These are phyloP conservation scores for Oncorhynchus kisutch DNA, from an alignment of 2,113 vertebrate species.

Conservation along the genomic window DNA sequence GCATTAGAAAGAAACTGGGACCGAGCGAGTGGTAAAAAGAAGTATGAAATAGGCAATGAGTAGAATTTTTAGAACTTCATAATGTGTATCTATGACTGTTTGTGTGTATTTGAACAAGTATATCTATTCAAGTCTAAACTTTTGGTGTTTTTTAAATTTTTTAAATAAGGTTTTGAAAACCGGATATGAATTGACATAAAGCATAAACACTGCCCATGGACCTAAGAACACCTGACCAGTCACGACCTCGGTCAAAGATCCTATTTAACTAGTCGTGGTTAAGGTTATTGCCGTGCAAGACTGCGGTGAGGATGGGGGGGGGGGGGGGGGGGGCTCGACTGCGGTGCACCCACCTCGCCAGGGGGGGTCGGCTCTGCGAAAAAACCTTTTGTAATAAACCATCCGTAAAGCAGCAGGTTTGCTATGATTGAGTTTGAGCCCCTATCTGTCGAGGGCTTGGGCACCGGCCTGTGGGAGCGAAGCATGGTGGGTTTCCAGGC, in stretches of 20 bases:
- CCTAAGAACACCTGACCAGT: slow-evolving; percentile 7
- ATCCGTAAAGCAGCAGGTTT: slow-evolving; percentile 79
- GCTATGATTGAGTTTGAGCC: slow-evolving; percentile 81
- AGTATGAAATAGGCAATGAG: slow-evolving; percentile 52
- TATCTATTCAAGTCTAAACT: slow-evolving; percentile 57
- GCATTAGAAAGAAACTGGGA: slow-evolving; percentile 26
- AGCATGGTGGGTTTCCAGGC: slow-evolving; percentile 40
- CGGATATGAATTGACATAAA: slow-evolving; percentile 59
- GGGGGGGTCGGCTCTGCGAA: slow-evolving; percentile 61
- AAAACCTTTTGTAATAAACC: slow-evolving; percentile 82
- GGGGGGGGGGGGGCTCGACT: neutral
- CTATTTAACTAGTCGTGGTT: neutral
- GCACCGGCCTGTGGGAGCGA: neutral
- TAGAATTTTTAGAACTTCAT: slow-evolving; percentile 60
- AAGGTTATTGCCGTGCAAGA: slow-evolving; percentile 21
- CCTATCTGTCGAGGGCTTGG: slow-evolving; percentile 19
- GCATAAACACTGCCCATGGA: slow-evolving; percentile 67
- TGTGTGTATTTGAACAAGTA: slow-evolving; percentile 61
- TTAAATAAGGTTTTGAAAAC: slow-evolving; percentile 51
- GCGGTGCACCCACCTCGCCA: slow-evolving; percentile 66
- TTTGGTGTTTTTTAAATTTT: slow-evolving; percentile 19
- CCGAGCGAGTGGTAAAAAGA: slow-evolving; percentile 21
- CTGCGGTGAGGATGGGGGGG: neutral
- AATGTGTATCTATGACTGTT: slow-evolving; percentile 60
- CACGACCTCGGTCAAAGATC: neutral